Evolutionary conservation across 2,797 vertebrate genomes (phyloP), one percentile per base, ranked within the genome.

Genomic region (Coregonus ussuriensis): DNA sequence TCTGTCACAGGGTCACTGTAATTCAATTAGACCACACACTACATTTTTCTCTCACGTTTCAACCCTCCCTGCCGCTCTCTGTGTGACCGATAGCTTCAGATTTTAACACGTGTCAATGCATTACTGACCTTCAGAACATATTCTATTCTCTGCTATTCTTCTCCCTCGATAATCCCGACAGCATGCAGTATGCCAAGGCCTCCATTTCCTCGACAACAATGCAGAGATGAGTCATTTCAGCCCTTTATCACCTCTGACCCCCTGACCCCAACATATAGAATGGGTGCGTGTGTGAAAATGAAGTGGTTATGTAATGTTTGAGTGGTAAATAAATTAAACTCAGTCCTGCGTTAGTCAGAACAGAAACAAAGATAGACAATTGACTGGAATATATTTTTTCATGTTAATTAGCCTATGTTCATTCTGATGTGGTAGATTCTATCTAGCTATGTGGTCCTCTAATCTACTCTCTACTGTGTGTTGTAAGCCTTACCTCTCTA

Each of bases 1-100:
- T 89, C 93, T 94, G 92, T 95, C 95, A 92, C 88, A 89, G 92
- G 91, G 94, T 95, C 94, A 95, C 94, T 94, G 92, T 96, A 94
- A 95, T 95, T 95, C 93, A 93, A 93, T 96, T 96, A 95, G 83
- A 90, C 65, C 86, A 86, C 90, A 47, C 71, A 35, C n/a, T n/a
- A 41, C 85, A 88, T 63, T 92, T 86, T 87, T 91, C 79, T 87
- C 21, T 25, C 47, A n/a, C 21, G 47, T 2, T 69, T 51, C 41
- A 7, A 29, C 70, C 41, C 29, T 83, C 81, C 81, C 54, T 18
- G 59, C 73, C 80, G 74, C 76, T 56, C 35, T 21, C 18, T 16
- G 37, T 16, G 14, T 18, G 51, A 53, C 25, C 7, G 80, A n/a
- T 9, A 75, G 77, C 79, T 83, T 79, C 29, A 31, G 35, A 68